Percentiles rank a stretch among this genome's conserved stretches.
Evolutionary conservation across 2,113 vertebrate species (phyloP).

Genomic region (Epinephelus fuscoguttatus): DNA sequence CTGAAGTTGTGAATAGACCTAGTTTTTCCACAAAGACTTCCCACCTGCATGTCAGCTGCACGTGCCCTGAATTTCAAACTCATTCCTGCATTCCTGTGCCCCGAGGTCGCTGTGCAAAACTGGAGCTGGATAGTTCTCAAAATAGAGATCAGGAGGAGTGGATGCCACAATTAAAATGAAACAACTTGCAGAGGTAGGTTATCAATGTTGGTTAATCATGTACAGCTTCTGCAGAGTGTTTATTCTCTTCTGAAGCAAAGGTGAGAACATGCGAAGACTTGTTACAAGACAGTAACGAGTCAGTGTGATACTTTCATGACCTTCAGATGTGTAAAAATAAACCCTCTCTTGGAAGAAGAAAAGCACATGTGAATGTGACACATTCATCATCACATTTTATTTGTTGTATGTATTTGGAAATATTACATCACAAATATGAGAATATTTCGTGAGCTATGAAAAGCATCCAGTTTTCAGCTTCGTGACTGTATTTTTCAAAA

Average conservation of each 20-base stretch:
- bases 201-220: constrained; percentile 24
- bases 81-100: constrained; percentile 43
- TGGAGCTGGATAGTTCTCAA: constrained; percentile 46
- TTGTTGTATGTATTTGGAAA: not conserved
- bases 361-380: not conserved
- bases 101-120: constrained; percentile 34
- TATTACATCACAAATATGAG: not conserved
- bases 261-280: not conserved
- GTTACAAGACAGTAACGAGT: too few species aligned
- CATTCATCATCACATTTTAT: not conserved
- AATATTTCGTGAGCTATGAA: too few species aligned
- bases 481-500: not conserved
- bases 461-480: not conserved
- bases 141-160: constrained; percentile 52
- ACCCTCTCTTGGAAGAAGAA: not conserved
- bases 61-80: constrained; percentile 65
- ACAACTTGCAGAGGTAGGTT: constrained; percentile 55
- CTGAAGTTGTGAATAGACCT: constrained; percentile 41
- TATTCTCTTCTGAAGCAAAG: not conserved
- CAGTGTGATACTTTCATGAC: not conserved
- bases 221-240: not conserved
- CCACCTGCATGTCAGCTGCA: constrained; percentile 57
- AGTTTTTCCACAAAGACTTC: constrained; percentile 35
- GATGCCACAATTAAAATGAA: constrained; percentile 29
- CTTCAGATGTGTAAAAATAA: not conserved